Base-by-base conservation (phyloP, 2,888 invertebrate species). In the Itoplectis maculator region DNA sequence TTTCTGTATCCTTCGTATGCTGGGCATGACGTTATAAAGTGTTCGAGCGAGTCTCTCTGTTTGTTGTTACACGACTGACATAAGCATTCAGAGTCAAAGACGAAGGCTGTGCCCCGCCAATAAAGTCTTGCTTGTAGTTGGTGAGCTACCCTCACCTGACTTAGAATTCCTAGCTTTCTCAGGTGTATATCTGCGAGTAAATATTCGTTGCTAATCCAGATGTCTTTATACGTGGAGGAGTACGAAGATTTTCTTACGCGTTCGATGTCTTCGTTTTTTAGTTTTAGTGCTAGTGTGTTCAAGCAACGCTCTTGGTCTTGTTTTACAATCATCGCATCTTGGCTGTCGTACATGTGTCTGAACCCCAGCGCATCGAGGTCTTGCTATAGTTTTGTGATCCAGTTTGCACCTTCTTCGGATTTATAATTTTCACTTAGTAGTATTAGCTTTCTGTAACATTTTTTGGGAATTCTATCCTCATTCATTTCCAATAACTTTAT, bases 1-100 rank as follows among this genome's bases (percentile, higher is more conserved):
- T 37, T 61, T 40, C 18, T 61, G 3, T 40, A 61, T 6, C 61
- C 61, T 13, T 61, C 61, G 18, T 61, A 61, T 3, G 61, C 61
- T 40, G 40, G 61, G 15, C 40, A 61, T 1, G n/a, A 6, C 35
- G 1, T 1, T 15, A 61, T 4, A 61, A 61, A 61, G 7, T 61
- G 61, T 3, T 40, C 61, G n/a, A 61, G 37, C 37, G 61, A 61
- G 3, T 61, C 61, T 15, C 0, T n/a, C 8, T 61, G 40, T 35
- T 40, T 61, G 1, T 35, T 18, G 1, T 61, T 61, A 15, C 40
- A 61, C 8, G 40, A 61, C 7, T 61, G 61, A 0, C 61, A 61
- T 18, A 61, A 0, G 15, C 15, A 37, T 54, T 54, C 61, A 0
- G 40, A 0, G 61, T 61, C 40, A 40, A 61, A 63, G n/a, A 11